phyloP scores from a whole-genome alignment of 2,797 vertebrate genomes.

The Tapera naevia region DNA sequence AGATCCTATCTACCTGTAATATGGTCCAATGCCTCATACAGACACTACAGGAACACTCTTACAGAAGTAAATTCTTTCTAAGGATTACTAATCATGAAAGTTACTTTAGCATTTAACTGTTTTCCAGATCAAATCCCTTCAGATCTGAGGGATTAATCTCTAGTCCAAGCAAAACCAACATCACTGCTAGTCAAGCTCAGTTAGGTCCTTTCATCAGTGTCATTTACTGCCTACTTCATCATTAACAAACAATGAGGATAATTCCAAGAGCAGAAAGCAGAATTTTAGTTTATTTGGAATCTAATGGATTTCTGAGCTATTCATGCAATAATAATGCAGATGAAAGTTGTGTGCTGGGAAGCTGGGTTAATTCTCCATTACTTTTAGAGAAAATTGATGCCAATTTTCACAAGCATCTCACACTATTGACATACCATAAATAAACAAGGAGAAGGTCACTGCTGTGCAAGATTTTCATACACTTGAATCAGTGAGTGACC shows the following conservation, averaged over 20 bases:
- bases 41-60: background rate
- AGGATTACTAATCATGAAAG: background rate
- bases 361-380: background rate
- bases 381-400: background rate
- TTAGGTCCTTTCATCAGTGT: background rate
- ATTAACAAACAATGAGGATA: background rate
- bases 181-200: background rate
- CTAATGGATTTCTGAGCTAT: fast-evolving
- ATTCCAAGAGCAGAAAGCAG: background rate
- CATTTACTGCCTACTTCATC: background rate
- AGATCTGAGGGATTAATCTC: background rate
- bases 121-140: background rate
- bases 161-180: background rate
- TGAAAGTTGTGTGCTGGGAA: background rate
- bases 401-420: background rate
- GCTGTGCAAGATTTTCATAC: background rate
- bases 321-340: background rate
- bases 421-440: background rate
- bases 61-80: background rate
- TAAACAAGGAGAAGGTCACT: background rate
- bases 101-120: background rate
- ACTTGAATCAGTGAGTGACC: background rate
- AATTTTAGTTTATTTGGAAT: background rate
- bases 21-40: background rate
- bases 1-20: background rate